Evolutionary conservation across 2,888 invertebrate species (phyloP), one percentile per base, ranked within the genome.

Genomic region (Drosophila ezoana): DNA sequence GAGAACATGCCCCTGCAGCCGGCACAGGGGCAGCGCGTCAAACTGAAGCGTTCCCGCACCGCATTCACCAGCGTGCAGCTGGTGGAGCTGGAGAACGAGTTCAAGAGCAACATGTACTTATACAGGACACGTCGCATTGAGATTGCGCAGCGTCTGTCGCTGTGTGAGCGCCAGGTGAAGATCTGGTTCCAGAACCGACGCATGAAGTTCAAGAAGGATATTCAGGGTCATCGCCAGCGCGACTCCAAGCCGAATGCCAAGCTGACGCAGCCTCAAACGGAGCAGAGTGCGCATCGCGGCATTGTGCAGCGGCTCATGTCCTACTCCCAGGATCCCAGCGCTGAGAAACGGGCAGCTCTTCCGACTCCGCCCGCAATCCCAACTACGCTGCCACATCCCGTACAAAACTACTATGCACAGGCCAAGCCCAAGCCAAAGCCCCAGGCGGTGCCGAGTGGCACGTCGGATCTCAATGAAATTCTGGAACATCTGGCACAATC

Each of bases 61-160:
- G 98, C 98, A 23, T 99, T 98, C 93, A 98, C 98, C 60, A 95
- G 98, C 91, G 96, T 97, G 93, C 98, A 99, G 94, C 97, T 98
- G 89, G 94, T 98, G 91, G 98, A 98, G 93, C 94, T 98, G 85
- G 98, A 98, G 92, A 97, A 97, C 91, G 98, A 98, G 93, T 98
- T 98, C 92, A 98, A 98, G 92, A 97, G 96, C 93, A 98, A 98
- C 93, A 95, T 97, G 91, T 98, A 99, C 93, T 94, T 99, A 90
- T 98, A 98, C 53, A 94, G 98, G 79, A 95, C 98, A 90, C 94
- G 98, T 91, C 94, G 98, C 90, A 98, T 98, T 92, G 98, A 99
- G 93, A 98, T 99, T 90, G 98, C 98, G 10, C 98, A 98, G 93
- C 96, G 97, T 76, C 94, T 99, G 91, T 96, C 96, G 90, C 94